Evolutionary conservation across 2,888 invertebrate species (phyloP).

Genomic region (Dolichopus griseipennis): DNA sequence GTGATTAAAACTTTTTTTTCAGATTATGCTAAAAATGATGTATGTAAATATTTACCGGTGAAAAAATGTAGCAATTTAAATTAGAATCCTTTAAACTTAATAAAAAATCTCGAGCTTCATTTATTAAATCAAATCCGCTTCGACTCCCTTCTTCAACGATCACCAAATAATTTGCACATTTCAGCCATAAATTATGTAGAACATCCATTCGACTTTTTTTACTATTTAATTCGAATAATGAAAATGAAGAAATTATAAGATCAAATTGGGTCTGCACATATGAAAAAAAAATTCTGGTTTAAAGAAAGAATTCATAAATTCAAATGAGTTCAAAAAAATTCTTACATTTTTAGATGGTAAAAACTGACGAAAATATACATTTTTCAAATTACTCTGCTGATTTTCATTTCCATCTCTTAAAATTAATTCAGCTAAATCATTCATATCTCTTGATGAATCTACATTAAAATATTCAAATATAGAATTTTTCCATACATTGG

Average conservation of each 20-base stretch:
- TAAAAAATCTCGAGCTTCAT: constrained; percentile 77
- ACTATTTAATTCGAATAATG: constrained; percentile 69
- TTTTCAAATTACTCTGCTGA: constrained; percentile 50
- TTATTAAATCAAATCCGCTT: constrained; percentile 70
- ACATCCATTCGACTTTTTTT: constrained; percentile 57
- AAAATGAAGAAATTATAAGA: constrained; percentile 70
- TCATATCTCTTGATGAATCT: constrained; percentile 73
- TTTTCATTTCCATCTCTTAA: constrained; percentile 57
- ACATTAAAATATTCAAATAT: constrained; percentile 79
- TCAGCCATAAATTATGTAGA: constrained; percentile 73
- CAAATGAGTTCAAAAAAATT: constrained; percentile 45
- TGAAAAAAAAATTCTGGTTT: constrained; percentile 38
- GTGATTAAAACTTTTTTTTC: neutral
- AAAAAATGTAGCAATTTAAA: constrained; percentile 55
- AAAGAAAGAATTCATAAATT: constrained; percentile 72
- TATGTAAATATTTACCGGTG: constrained; percentile 55
- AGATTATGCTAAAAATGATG: neutral
- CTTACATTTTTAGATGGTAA: constrained; percentile 52
- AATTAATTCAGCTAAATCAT: constrained; percentile 66
- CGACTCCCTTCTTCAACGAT: constrained; percentile 76
- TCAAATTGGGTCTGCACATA: constrained; percentile 55
- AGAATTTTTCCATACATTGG: constrained; percentile 58
- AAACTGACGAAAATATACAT: constrained; percentile 70
- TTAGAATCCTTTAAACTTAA: constrained; percentile 45
- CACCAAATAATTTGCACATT: constrained; percentile 71